Evolutionary conservation across 2,113 vertebrate genomes (phyloP).

Genomic region (Malurus alboscapulatus): DNA sequence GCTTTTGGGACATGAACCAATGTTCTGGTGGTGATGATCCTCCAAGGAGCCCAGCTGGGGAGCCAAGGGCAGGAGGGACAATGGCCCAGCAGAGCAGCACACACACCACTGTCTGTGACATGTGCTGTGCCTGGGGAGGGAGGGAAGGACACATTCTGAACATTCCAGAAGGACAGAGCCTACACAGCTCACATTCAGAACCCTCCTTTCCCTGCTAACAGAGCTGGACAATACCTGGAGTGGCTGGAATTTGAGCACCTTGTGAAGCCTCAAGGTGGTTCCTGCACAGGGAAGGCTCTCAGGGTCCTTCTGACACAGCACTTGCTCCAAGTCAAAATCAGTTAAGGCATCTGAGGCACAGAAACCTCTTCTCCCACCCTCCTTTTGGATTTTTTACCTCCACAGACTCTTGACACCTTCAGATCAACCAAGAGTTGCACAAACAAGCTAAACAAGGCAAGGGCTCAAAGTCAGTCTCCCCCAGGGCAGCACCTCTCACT

Average conservation of each 20-base stretch:
- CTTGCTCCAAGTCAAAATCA: not conserved
- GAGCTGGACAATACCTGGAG: not conserved
- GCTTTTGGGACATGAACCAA: not conserved
- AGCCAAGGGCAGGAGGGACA: not conserved
- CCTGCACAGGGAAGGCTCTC: not conserved
- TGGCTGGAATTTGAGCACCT: not conserved
- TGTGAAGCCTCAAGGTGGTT: rapidly evolving
- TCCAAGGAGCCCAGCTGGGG: not conserved
- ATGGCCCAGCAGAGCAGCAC: not conserved
- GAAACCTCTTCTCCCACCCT: not conserved
- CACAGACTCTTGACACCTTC: not conserved
- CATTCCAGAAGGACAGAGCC: not conserved
- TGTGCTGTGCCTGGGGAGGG: not conserved
- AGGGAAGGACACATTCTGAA: not conserved
- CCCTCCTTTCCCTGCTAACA: not conserved
- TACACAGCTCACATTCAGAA: not conserved
- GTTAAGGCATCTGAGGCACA: not conserved
- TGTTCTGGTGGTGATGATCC: not conserved
- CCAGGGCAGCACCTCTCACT: not conserved
- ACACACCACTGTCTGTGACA: not conserved
- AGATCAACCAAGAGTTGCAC: not conserved
- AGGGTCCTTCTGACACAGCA: not conserved
- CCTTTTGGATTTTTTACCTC: not conserved
- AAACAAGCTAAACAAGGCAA: not conserved
- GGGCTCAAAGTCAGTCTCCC: not conserved